phyloP scores from a whole-genome alignment of 2,888 invertebrate genomes.

The Lissonota sp. region DNA sequence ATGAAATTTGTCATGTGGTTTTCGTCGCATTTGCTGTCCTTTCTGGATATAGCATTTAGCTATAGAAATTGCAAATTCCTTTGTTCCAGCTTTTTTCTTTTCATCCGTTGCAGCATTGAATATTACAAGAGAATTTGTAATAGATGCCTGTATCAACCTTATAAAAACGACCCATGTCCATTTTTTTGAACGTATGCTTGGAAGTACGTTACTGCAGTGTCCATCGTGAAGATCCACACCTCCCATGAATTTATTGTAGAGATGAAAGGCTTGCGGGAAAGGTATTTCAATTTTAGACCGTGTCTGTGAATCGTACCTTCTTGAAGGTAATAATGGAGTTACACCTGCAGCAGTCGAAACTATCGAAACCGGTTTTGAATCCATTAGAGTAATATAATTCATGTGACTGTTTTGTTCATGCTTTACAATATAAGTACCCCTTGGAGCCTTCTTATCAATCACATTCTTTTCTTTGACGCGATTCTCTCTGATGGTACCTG shows the following conservation, averaged over 20 bases:
- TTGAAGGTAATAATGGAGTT: slow-evolving; percentile 54
- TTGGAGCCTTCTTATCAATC: slow-evolving; percentile 55
- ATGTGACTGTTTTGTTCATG: slow-evolving; percentile 63
- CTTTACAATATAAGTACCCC: slow-evolving; percentile 59
- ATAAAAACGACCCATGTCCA: slow-evolving; percentile 64
- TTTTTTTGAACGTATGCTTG: slow-evolving; percentile 61
- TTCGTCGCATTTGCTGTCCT: not conserved
- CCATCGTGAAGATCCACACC: slow-evolving; percentile 63
- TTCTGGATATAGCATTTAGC: slow-evolving; percentile 13
- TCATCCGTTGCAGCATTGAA: slow-evolving; percentile 39
- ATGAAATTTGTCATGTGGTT: not conserved
- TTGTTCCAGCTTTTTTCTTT: slow-evolving; percentile 3
- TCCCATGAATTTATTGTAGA: slow-evolving; percentile 62
- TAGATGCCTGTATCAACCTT: slow-evolving; percentile 54
- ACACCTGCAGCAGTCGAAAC: slow-evolving; percentile 65
- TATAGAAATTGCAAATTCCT: slow-evolving; percentile 20
- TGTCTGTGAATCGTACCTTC: slow-evolving; percentile 53
- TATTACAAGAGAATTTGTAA: slow-evolving; percentile 57
- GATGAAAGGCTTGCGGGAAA: slow-evolving; percentile 56
- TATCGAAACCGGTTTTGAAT: slow-evolving; percentile 65
- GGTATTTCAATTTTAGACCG: slow-evolving; percentile 56
- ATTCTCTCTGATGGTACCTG: slow-evolving; percentile 61
- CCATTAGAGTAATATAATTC: slow-evolving; percentile 65
- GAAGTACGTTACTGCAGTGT: slow-evolving; percentile 61
- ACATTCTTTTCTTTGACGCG: slow-evolving; percentile 56